phyloP scores from a whole-genome alignment of 2,888 invertebrate genomes.

The Pristionchus arcanus region DNA sequence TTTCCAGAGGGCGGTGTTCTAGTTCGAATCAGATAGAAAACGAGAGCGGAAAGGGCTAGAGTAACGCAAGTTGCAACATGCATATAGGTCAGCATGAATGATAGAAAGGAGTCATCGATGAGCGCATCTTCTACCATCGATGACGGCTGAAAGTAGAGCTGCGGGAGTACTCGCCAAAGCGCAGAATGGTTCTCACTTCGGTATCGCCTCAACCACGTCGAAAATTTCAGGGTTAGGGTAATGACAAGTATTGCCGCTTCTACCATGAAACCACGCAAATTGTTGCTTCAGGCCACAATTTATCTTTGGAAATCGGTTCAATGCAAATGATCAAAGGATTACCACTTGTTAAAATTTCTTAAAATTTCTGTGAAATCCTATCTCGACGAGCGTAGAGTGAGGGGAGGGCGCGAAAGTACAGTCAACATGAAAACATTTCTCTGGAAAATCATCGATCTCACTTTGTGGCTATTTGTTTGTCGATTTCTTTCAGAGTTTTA shows the following conservation, averaged over 20 bases:
- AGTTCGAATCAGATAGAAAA: neutral
- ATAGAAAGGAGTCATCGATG: neutral
- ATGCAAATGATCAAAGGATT: too few species aligned
- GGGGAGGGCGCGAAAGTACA: too few species aligned
- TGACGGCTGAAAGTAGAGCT: neutral
- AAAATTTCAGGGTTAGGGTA: neutral
- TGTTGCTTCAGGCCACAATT: too few species aligned
- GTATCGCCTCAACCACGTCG: neutral
- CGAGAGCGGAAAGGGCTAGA: neutral
- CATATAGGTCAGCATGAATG: neutral
- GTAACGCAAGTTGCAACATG: neutral
- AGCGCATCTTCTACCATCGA: neutral
- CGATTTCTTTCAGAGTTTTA: too few species aligned
- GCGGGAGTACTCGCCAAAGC: neutral
- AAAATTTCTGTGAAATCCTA: too few species aligned
- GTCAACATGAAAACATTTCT: too few species aligned
- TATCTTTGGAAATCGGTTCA: too few species aligned
- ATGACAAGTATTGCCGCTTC: neutral
- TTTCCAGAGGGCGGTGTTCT: neutral
- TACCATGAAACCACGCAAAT: neutral
- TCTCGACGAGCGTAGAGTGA: too few species aligned
- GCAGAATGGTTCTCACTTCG: neutral
- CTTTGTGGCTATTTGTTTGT: too few species aligned
- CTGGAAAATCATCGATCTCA: too few species aligned
- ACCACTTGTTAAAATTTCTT: too few species aligned